Percentiles rank a stretch among this genome's conserved stretches.
phyloP scores from a whole-genome alignment of 2,888 invertebrate genomes.

The Byasa hedistus region DNA sequence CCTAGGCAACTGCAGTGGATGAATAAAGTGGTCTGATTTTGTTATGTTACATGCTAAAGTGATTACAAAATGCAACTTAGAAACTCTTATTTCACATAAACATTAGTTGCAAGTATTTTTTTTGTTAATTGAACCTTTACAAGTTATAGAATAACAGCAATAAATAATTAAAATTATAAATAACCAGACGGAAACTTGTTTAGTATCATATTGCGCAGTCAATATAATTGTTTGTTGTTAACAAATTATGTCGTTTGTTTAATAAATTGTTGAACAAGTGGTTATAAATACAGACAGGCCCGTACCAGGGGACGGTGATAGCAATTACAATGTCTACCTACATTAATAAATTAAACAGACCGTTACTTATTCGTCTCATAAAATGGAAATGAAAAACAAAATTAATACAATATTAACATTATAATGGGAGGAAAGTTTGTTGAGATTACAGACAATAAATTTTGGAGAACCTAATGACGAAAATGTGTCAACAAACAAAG shows the following conservation, averaged over 20 bases:
- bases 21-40: too few relatives aligned
- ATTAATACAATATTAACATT: constrained; percentile 15
- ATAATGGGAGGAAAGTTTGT: constrained; percentile 10
- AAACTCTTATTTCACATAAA: too few relatives aligned
- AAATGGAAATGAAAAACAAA: constrained; percentile 1
- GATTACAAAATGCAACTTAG: too few relatives aligned
- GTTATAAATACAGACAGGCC: not conserved
- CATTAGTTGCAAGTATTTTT: too few relatives aligned
- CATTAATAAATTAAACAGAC: constrained; percentile 2
- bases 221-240: not conserved
- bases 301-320: not conserved
- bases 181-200: too few relatives aligned
- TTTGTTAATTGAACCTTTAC: too few relatives aligned
- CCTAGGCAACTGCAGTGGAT: too few relatives aligned
- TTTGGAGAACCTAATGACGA: constrained; percentile 24
- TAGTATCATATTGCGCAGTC: too few relatives aligned
- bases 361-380: constrained; percentile 2
- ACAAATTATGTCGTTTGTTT: constrained; percentile 1
- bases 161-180: too few relatives aligned
- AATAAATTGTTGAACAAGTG: not conserved
- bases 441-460: constrained; percentile 24
- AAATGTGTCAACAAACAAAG: constrained; percentile 38
- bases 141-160: too few relatives aligned
- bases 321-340: constrained; percentile 3
- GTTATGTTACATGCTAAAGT: too few relatives aligned